Evolutionary conservation across 2,888 invertebrate species (phyloP), one percentile per base, ranked within the genome.

Genomic region (Apoderus coryli): DNA sequence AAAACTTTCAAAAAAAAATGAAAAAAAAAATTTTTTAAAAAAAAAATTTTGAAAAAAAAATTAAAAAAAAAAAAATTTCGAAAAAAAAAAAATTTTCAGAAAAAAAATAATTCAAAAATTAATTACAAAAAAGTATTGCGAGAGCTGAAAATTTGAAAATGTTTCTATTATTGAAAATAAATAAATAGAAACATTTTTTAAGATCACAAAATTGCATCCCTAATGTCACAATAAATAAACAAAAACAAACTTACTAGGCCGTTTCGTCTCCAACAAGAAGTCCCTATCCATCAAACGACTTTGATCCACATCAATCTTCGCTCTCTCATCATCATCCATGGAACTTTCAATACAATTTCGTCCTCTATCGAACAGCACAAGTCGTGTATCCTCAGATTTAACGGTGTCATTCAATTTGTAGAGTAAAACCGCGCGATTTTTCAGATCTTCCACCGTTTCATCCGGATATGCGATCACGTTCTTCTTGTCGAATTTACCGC

Each of bases 281-380:
- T 74, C 72, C 39, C 61, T 60, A 38, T 61, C 47, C 58, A 61
- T 29, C 53, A 54, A 35, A 10, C 34, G 31, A 16, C 36, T 32
- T 24, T 35, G 31, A 10, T 37, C 35, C 22, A 43, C 47, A 39
- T 61, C 57, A 29, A 52, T 50, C 35, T 61, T 59, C 42, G 47
- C 56, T 25, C 64, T 59, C 3, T 67, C 55, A 23, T 71, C 69
- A 27, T 61, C 65, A 37, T 77, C 76, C 45, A 74, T 76, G 33
- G 75, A 78, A 36, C 67, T 64, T 37, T 76, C 69, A 14, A 82
- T 68, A 6, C 69, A 63, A 38, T 76, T 75, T 34, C 63, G 63
- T 25, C 59, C 55, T 31, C 66, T 65, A 46, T 79, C 72, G 46
- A 75, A 84, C 32, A 65, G 67, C 11, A 82, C 79, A 14, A 85